Conservation (phyloP, 1,140 invertebrate genomes). For the Euwallacea similis region DNA sequence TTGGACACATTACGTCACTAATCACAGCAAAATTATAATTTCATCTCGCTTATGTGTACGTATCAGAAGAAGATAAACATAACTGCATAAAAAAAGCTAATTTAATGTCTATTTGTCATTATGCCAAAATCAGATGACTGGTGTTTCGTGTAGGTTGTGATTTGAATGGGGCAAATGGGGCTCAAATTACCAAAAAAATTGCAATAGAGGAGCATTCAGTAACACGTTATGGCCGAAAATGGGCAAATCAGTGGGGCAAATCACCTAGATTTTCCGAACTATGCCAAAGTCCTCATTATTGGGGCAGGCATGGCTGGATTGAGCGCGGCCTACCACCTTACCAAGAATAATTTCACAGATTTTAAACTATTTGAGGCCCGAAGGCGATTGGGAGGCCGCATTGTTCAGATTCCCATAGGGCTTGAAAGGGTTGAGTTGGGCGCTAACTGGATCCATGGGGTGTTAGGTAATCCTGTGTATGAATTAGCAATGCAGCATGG, state of each 20-base stretch:
- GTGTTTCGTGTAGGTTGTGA: no score
- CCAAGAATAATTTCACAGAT: slow-evolving; percentile 77
- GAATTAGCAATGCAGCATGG: slow-evolving; percentile 82
- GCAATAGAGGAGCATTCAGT: neutral
- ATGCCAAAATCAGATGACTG: no score
- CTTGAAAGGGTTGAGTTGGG: slow-evolving; percentile 77
- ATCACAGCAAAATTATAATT: no score
- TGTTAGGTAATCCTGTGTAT: slow-evolving; percentile 76
- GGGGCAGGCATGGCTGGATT: slow-evolving; percentile 86
- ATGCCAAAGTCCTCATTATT: slow-evolving; percentile 74
- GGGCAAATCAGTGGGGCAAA: slow-evolving; percentile 1
- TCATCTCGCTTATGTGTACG: no score
- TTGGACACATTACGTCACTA: no score
- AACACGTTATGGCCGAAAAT: slow-evolving; percentile 33
- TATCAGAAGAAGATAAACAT: no score
- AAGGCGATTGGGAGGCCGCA: slow-evolving; percentile 77
- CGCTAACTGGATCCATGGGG: slow-evolving; percentile 93
- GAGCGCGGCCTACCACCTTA: slow-evolving; percentile 79
- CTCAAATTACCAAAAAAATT: neutral
- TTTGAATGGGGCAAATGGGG: neutral
- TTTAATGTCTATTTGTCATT: no score
- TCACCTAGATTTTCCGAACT: slow-evolving; percentile 2
- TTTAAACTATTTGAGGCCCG: slow-evolving; percentile 81
- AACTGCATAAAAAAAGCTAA: no score
- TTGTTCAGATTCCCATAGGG: slow-evolving; percentile 74